Evolutionary conservation across 2,888 invertebrate species (phyloP).

Genomic region (Xanthia togata): DNA sequence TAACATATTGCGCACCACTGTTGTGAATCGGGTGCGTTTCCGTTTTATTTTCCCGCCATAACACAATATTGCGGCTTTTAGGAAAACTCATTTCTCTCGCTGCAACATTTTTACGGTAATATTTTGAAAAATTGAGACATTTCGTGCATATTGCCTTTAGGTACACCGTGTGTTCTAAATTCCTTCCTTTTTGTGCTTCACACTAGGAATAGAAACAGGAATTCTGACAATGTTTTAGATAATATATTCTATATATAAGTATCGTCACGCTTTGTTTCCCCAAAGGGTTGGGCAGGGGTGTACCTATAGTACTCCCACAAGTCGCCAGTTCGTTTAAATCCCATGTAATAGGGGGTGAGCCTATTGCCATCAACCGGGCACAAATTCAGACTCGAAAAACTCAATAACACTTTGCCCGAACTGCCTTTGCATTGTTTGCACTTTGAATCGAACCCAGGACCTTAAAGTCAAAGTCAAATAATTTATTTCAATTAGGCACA

Average conservation of each 20-base stretch:
- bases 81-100: slow-evolving; percentile 49
- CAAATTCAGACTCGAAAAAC: too few relatives aligned
- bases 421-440: too few relatives aligned
- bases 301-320: too few relatives aligned
- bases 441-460: too few relatives aligned
- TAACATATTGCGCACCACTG: slow-evolving; percentile 56
- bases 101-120: slow-evolving; percentile 39
- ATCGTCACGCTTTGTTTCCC: not conserved
- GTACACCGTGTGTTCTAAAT: slow-evolving; percentile 12
- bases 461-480: too few relatives aligned
- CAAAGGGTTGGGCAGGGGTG: too few relatives aligned
- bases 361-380: too few relatives aligned
- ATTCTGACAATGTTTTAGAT: not conserved
- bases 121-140: slow-evolving; percentile 52
- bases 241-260: not conserved
- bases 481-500: too few relatives aligned
- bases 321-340: too few relatives aligned
- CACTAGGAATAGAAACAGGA: slow-evolving; percentile 24
- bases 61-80: slow-evolving; percentile 49
- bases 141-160: slow-evolving; percentile 46
- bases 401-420: too few relatives aligned
- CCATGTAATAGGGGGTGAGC: too few relatives aligned
- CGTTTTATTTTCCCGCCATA: slow-evolving; percentile 53
- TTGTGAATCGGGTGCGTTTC: slow-evolving; percentile 51
- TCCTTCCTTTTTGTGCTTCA: slow-evolving; percentile 17